phyloP scores from a whole-genome alignment of 2,113 vertebrate species.

The Globicephala melas region DNA sequence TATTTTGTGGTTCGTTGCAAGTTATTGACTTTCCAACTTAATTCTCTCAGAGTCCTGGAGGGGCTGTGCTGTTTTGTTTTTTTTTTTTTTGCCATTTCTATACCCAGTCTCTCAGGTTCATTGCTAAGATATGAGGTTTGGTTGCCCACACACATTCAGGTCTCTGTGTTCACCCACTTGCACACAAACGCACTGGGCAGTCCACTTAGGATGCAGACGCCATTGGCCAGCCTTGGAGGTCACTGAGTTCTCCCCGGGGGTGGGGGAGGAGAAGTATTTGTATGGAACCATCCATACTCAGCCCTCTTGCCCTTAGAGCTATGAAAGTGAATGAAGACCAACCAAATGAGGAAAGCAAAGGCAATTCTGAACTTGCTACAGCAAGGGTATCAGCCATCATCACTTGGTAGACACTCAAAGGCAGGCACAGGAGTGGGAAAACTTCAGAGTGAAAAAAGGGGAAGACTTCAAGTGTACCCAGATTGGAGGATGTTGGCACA shows the following conservation, averaged over 20 bases:
- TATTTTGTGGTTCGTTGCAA: neutral
- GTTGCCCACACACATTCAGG: too few relatives aligned
- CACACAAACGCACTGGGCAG: neutral
- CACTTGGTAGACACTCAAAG: neutral
- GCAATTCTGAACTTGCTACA: neutral
- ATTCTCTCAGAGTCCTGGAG: neutral
- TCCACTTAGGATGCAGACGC: accelerated
- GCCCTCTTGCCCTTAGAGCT: neutral
- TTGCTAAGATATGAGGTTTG: neutral
- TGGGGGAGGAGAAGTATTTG: neutral
- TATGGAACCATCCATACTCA: neutral
- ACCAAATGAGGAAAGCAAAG: neutral
- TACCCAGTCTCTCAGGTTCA: neutral
- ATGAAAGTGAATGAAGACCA: neutral
- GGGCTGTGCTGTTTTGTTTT: neutral
- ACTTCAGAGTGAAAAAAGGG: neutral
- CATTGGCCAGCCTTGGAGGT: accelerated
- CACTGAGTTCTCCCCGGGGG: neutral
- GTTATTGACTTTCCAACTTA: neutral
- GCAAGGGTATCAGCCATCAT: neutral
- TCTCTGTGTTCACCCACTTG: neutral
- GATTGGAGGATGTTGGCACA: neutral
- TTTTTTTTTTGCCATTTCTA: neutral
- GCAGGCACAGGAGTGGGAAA: neutral
- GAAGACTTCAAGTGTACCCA: neutral